Percentiles rank a stretch among this genome's conserved stretches.
These are phyloP conservation scores for Lichenostomus cassidix DNA, from an alignment of 2,113 vertebrate genomes.

Conservation along the genomic window DNA sequence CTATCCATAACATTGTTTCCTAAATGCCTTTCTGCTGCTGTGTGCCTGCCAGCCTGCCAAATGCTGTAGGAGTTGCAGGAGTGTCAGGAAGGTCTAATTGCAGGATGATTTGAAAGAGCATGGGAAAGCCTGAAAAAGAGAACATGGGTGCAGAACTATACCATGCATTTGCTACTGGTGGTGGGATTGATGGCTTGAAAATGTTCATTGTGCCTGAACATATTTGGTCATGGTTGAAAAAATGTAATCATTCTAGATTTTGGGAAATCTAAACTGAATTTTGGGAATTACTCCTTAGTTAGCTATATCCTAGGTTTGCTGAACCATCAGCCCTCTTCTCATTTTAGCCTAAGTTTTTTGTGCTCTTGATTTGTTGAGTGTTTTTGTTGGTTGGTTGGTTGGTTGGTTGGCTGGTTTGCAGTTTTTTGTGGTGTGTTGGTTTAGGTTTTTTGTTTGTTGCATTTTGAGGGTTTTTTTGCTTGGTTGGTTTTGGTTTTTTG, in stretches of 20 bases:
- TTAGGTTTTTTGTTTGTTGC: background rate
- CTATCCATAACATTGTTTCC: constrained; percentile 3
- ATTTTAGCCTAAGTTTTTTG: background rate
- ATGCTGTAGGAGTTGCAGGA: background rate
- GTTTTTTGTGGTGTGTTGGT: background rate
- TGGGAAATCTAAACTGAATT: background rate
- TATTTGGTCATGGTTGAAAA: background rate
- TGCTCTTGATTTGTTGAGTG: background rate
- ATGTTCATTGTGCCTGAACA: accelerated
- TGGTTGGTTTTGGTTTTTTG: background rate
- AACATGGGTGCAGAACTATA: background rate
- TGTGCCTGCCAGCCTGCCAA: background rate
- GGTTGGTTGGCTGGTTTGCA: background rate
- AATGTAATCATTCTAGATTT: background rate
- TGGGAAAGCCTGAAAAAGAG: background rate
- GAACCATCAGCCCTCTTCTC: background rate
- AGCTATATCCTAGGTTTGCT: background rate
- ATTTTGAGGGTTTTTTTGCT: background rate
- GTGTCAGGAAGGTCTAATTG: background rate
- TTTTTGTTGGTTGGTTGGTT: background rate
- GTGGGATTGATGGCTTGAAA: background rate
- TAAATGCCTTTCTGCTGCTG: background rate
- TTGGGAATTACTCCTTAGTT: background rate
- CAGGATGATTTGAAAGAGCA: background rate
- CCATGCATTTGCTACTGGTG: background rate